Evolutionary conservation across 2,797 vertebrate genomes (phyloP), one percentile per base, ranked within the genome.

Genomic region (Pogoniulus pusillus): DNA sequence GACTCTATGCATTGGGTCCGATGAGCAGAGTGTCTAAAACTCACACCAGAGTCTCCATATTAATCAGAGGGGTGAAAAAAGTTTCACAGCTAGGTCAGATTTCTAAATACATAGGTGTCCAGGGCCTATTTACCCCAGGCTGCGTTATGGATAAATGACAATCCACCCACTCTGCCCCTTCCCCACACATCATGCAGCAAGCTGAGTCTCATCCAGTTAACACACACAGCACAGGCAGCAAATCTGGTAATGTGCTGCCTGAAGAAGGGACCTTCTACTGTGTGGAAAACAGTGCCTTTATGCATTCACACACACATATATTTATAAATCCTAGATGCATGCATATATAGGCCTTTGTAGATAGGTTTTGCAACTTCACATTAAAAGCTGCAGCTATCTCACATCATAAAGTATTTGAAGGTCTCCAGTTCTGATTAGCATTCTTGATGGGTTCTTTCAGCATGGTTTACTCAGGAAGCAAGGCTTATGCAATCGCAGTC

Each of bases 401-500:
- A 10, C 19, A 72, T 75, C 10, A 3, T 23, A 26, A 2, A 9
- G 72, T 37, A 43, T 91, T 77, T 84, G 87, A 62, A 71, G 80
- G 60, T 82, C 82, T 87, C 69, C 30, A 41, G 62, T 84, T 91
- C 89, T 95, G 91, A 92, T 95, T 95, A 92, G 86, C 91, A 95
- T 95, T 96, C 90, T 71, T 93, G 87, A 90, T 93, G 80, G 89
- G 70, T 94, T 93, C 89, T 93, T 94, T 95, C 93, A 93, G 90
- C 92, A 85, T 65, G 90, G 93, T 89, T 96, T 96, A 69, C 84
- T 94, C 69, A 39, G 91, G 90, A 94, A 93, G 71, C 88, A 87
- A 87, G 92, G 93, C 95, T 96, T 95, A 95, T 93, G 94, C 94
- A 95, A 89, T 95, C 93, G 69, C 94, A 96, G 93, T 90, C 93